These are phyloP conservation scores for Athene noctua DNA, from an alignment of 2,113 vertebrate genomes.

Conservation along the genomic window DNA sequence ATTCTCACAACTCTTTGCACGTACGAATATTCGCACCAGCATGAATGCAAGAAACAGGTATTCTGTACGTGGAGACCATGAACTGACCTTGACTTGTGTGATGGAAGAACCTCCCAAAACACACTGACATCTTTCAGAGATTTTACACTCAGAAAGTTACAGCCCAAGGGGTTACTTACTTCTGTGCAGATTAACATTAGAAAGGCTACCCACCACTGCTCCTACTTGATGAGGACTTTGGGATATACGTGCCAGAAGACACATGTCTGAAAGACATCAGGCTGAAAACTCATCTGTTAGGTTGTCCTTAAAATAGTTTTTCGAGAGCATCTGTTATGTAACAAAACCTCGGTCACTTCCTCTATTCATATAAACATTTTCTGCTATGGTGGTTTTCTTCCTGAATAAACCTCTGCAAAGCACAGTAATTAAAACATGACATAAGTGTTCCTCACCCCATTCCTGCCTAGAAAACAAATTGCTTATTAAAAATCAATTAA, in stretches of 20 bases:
- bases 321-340: not conserved
- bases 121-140: not conserved
- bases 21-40: not conserved
- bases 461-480: not conserved
- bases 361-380: not conserved
- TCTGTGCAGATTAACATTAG: not conserved
- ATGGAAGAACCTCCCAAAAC: not conserved
- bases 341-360: rapidly evolving
- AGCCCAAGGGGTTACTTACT: not conserved
- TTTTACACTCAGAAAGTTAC: not conserved
- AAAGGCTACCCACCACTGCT: not conserved
- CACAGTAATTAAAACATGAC: not conserved
- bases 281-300: not conserved
- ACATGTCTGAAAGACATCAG: not conserved
- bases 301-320: not conserved
- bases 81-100: not conserved
- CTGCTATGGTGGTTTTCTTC: not conserved
- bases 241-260: not conserved
- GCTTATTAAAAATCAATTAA: not conserved
- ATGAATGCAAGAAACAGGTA: not conserved
- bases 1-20: not conserved
- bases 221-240: not conserved
- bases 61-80: not conserved
- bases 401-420: not conserved
- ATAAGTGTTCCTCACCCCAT: not conserved